Conservation (phyloP, 2,797 vertebrate species). For the Lithobates pipiens region DNA sequence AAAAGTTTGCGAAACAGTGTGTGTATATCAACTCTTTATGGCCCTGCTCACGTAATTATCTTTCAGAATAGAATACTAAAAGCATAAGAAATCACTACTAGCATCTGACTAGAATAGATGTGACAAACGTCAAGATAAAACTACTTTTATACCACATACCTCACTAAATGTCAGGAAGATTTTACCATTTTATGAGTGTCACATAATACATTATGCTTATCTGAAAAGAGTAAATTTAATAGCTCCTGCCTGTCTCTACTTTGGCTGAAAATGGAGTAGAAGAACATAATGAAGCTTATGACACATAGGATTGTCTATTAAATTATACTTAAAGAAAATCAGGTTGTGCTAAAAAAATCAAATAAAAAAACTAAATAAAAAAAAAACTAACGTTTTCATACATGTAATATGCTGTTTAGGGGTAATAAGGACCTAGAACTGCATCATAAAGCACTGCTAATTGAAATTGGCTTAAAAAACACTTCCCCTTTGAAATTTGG, state of each 20-base stretch:
- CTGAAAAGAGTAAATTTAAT: slow-evolving; percentile 31
- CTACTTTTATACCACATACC: slow-evolving; percentile 34
- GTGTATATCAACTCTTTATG: not conserved
- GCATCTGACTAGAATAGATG: slow-evolving; percentile 16
- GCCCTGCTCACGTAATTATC: not conserved
- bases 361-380: not conserved
- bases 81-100: slow-evolving; percentile 2
- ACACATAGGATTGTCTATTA: not conserved
- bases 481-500: too few relatives aligned
- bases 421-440: too few relatives aligned
- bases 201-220: slow-evolving; percentile 56
- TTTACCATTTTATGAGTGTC: slow-evolving; percentile 51
- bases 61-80: not conserved
- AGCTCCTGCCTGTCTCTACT: slow-evolving; percentile 7
- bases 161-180: slow-evolving; percentile 50
- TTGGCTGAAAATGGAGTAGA: not conserved
- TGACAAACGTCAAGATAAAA: slow-evolving; percentile 34
- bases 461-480: too few relatives aligned
- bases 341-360: not conserved
- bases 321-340: not conserved
- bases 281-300: not conserved
- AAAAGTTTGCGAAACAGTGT: too few relatives aligned
- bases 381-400: not conserved
- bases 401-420: too few relatives aligned
- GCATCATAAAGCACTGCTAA: too few relatives aligned